Conservation (phyloP, 2,797 vertebrate species). For the Cygnus olor region DNA sequence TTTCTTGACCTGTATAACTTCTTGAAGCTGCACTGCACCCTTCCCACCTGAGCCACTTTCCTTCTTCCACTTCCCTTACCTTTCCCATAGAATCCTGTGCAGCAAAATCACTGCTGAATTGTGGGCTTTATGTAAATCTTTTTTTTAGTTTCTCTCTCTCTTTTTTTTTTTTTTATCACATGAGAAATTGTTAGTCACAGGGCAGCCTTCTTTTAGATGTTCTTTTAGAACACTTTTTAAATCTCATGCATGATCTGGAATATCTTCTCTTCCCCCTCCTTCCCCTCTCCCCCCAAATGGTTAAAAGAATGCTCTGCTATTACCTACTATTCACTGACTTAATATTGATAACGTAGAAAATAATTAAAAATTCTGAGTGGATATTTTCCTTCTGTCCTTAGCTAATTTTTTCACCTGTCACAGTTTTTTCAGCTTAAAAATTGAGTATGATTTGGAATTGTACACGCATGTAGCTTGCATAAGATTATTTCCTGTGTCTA, state of each 20-base stretch:
- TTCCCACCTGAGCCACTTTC: background rate
- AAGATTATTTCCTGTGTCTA: slow-evolving; percentile 9
- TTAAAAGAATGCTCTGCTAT: background rate
- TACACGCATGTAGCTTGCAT: background rate
- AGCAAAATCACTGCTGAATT: background rate
- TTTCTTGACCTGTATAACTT: background rate
- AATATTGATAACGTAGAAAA: background rate
- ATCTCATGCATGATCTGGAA: background rate
- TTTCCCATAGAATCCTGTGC: background rate
- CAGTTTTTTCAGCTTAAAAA: background rate
- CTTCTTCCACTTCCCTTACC: background rate
- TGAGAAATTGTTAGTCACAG: background rate
- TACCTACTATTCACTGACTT: background rate
- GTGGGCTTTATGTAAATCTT: background rate
- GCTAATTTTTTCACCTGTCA: background rate
- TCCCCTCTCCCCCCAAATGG: too few species aligned
- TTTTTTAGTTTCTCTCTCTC: background rate
- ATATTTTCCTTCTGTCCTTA: background rate
- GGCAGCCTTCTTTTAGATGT: background rate
- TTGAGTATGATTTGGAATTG: background rate
- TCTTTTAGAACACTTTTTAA: background rate
- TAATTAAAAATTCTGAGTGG: background rate
- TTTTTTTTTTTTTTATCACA: background rate
- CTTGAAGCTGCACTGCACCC: background rate
- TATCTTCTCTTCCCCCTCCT: background rate